Evolutionary conservation across 2,113 vertebrate genomes (phyloP).

Genomic region (Alosa alosa): DNA sequence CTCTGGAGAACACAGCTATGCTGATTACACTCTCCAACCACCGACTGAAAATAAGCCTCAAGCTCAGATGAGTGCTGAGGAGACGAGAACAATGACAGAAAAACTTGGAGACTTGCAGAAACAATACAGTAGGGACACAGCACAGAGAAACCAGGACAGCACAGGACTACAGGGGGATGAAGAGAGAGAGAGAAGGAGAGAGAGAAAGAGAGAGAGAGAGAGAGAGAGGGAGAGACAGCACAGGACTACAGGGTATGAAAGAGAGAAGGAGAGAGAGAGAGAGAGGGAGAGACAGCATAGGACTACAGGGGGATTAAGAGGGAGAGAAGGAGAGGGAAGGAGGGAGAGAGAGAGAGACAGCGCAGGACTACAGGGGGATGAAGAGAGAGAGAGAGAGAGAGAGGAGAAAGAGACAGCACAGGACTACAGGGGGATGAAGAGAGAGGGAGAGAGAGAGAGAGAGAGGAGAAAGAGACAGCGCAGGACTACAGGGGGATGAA

Average conservation of each 20-base stretch:
- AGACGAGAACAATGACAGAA: too few species aligned
- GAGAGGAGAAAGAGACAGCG: too few species aligned
- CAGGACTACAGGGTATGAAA: neutral
- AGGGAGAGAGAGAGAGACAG: too few species aligned
- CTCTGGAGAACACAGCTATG: too few species aligned
- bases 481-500: neutral
- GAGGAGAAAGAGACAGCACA: too few species aligned
- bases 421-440: neutral
- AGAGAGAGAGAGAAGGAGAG: neutral
- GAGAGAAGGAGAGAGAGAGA: neutral
- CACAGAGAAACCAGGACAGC: neutral
- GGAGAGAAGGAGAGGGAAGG: too few species aligned
- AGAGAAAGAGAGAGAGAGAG: neutral
- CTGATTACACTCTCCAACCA: too few species aligned
- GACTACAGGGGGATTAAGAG: neutral
- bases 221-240: neutral
- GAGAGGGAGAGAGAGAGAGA: neutral
- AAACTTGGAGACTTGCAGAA: too few species aligned
- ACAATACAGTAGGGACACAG: too few species aligned
- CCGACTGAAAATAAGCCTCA: too few species aligned
- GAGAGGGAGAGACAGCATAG: neutral
- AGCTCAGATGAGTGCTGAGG: too few species aligned
- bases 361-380: neutral
- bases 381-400: neutral
- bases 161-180: neutral